phyloP scores from a whole-genome alignment of 2,888 invertebrate species.

The Apoderus coryli region DNA sequence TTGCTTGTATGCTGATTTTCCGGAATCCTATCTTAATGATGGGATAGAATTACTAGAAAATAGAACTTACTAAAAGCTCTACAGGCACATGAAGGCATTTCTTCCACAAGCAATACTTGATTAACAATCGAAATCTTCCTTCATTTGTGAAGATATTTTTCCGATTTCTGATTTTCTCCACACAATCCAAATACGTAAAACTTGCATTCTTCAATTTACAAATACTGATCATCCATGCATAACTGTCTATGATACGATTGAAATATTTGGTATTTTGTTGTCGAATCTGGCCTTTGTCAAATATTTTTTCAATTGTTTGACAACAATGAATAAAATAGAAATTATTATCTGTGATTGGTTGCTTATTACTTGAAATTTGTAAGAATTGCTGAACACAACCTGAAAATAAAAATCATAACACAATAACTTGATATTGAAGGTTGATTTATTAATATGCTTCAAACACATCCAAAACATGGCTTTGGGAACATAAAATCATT shows the following conservation, averaged over 20 bases:
- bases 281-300: conserved; percentile 38
- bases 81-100: conserved; percentile 40
- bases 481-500: no score
- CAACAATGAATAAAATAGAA: conserved; percentile 17
- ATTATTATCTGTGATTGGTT: conserved; percentile 16
- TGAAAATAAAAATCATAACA: conserved; percentile 10
- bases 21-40: no score
- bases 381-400: conserved; percentile 18
- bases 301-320: conserved; percentile 30
- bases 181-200: conserved; percentile 31
- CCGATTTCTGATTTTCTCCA: conserved; percentile 33
- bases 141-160: conserved; percentile 31
- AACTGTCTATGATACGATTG: conserved; percentile 33
- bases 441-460: no score
- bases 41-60: conserved; percentile 16
- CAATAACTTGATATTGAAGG: conserved; percentile 1
- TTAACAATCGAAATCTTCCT: conserved; percentile 36
- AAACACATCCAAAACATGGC: no score
- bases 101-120: conserved; percentile 36
- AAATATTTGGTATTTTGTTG: conserved; percentile 31
- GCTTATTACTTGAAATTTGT: conserved; percentile 8
- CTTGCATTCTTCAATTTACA: conserved; percentile 23
- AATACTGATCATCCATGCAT: conserved; percentile 40
- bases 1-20: no score
- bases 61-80: conserved; percentile 33